Percentiles rank a stretch among this genome's conserved stretches.
These are phyloP conservation scores for Argyra leucocephala DNA, from an alignment of 2,888 invertebrate genomes.

Conservation along the genomic window DNA sequence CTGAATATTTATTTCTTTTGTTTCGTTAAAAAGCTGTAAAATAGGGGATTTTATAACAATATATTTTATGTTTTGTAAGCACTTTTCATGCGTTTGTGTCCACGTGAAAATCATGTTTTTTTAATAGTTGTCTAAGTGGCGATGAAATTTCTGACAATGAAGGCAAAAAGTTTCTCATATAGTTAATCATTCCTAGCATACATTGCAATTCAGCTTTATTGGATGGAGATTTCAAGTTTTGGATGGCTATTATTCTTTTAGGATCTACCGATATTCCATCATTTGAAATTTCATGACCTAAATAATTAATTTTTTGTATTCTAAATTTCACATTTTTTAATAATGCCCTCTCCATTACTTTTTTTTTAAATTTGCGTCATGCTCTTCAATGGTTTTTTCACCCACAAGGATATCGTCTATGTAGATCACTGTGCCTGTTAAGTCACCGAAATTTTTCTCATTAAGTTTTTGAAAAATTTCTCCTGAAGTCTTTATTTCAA, in stretches of 20 bases:
- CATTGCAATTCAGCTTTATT: not conserved
- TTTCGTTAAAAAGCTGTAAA: not conserved
- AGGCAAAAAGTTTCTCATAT: not conserved
- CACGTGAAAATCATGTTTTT: not conserved
- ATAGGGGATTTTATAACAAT: not conserved
- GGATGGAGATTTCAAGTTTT: not conserved
- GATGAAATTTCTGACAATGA: not conserved
- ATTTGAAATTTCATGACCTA: no score
- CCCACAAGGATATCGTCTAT: no score
- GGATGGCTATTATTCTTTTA: not conserved
- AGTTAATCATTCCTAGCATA: not conserved
- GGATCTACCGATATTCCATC: no score
- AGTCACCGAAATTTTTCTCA: no score
- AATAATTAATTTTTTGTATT: no score
- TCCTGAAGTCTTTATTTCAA: slow-evolving; percentile 13
- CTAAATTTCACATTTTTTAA: no score
- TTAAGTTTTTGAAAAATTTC: no score
- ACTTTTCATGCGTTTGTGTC: not conserved
- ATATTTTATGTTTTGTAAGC: not conserved
- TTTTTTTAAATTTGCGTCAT: no score
- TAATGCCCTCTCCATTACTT: no score
- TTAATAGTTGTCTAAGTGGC: not conserved
- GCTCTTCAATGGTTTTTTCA: no score
- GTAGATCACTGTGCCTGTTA: no score
- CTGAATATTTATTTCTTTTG: not conserved